Conservation (phyloP, 92 coral and sea anemone species). For the Paragorgia papillata region DNA sequence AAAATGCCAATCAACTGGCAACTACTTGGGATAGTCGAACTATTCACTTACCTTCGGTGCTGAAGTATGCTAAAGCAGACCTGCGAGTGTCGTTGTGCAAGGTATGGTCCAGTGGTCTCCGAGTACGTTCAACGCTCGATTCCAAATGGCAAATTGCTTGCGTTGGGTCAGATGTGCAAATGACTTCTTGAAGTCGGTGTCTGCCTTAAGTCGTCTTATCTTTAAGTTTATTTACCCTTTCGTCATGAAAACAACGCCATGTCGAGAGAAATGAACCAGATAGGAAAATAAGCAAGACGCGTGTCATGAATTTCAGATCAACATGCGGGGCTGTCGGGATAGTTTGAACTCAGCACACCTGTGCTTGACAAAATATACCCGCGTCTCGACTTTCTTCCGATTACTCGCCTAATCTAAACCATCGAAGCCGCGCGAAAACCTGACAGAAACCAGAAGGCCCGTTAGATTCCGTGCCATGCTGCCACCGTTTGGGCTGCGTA, state of each 20-base stretch:
- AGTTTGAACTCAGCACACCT: background rate
- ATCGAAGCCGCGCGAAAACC: background rate
- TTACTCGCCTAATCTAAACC: constrained; percentile 8
- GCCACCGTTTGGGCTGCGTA: background rate
- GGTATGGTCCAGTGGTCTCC: background rate
- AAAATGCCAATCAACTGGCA: constrained; percentile 3
- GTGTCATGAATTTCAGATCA: constrained; percentile 22
- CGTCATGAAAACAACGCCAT: constrained; percentile 29
- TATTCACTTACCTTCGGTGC: background rate
- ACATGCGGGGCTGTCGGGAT: background rate
- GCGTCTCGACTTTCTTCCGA: background rate
- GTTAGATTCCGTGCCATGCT: background rate
- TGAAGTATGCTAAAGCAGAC: background rate
- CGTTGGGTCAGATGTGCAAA: constrained; percentile 22
- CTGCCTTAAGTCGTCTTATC: constrained; percentile 17
- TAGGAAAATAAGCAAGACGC: constrained; percentile 13
- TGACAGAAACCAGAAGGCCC: constrained; percentile 19
- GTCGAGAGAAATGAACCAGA: constrained; percentile 45
- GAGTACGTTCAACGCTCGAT: background rate
- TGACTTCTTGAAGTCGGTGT: constrained; percentile 7
- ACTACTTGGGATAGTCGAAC: background rate
- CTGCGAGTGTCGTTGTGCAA: background rate
- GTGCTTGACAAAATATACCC: background rate
- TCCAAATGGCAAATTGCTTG: constrained; percentile 10
- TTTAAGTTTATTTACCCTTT: constrained; percentile 43